These are phyloP conservation scores for Heliothis subflexa DNA, from an alignment of 1,140 invertebrate genomes.

Conservation along the genomic window DNA sequence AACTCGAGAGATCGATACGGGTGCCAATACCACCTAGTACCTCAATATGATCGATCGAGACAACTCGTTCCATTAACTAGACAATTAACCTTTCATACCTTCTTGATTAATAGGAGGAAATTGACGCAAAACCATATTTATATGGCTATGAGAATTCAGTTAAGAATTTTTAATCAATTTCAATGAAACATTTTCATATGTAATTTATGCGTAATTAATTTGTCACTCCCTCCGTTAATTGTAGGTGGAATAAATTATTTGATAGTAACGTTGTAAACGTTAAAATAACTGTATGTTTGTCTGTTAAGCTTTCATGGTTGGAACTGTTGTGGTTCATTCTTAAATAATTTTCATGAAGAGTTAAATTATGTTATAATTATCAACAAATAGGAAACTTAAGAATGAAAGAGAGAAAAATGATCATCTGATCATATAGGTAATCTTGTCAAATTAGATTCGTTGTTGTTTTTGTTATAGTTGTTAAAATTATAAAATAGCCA, in stretches of 20 bases:
- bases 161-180: slow-evolving; percentile 14
- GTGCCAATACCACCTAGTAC: background rate
- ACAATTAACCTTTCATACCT: slow-evolving; percentile 8
- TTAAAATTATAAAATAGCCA: no score
- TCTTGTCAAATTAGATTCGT: no score
- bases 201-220: background rate
- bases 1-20: background rate
- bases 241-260: background rate
- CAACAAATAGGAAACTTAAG: no score
- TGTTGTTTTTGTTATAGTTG: no score
- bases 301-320: no score
- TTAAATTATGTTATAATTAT: no score
- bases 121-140: background rate
- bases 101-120: slow-evolving; percentile 4
- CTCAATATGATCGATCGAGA: background rate
- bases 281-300: no score
- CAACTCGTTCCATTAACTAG: background rate
- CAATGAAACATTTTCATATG: background rate
- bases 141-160: slow-evolving; percentile 1
- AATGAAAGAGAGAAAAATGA: no score
- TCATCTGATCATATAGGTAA: no score
- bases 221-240: background rate
- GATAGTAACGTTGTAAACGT: no score
- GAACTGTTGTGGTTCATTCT: no score
- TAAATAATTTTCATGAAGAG: no score